phyloP scores from a whole-genome alignment of 2,113 vertebrate species.

The Rhynchomys soricoides region DNA sequence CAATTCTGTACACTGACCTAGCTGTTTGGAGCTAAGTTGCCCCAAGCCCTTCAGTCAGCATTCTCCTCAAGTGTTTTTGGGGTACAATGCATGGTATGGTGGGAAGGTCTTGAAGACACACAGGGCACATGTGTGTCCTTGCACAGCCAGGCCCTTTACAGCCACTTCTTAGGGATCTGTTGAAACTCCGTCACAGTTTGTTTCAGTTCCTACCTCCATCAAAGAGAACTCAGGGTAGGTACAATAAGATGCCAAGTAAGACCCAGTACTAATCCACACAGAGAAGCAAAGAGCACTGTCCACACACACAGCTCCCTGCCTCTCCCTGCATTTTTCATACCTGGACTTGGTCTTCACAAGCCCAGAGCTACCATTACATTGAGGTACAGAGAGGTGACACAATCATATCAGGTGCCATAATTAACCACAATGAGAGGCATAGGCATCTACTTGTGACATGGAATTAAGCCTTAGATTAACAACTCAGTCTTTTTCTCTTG shows the following conservation, averaged over 20 bases:
- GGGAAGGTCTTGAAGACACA: background rate
- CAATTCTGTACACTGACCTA: background rate
- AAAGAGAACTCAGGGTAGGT: slow-evolving; percentile 9
- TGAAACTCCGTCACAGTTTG: background rate
- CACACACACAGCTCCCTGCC: background rate
- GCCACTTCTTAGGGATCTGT: background rate
- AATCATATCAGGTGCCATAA: background rate
- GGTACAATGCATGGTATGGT: background rate
- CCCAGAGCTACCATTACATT: background rate
- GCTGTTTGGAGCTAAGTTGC: background rate
- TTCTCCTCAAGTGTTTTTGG: slow-evolving; percentile 9
- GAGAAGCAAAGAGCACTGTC: background rate
- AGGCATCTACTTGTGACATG: background rate
- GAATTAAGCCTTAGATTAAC: background rate
- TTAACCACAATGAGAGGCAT: background rate
- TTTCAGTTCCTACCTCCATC: background rate
- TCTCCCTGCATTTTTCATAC: background rate
- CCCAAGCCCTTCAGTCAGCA: background rate
- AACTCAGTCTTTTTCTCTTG: background rate
- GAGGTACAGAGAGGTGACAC: background rate
- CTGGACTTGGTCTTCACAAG: background rate
- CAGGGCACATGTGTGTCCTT: background rate
- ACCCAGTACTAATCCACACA: background rate
- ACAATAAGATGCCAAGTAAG: background rate
- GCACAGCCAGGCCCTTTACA: background rate